phyloP scores from a whole-genome alignment of 1,140 invertebrate genomes.

The Semibalanus balanoides region DNA sequence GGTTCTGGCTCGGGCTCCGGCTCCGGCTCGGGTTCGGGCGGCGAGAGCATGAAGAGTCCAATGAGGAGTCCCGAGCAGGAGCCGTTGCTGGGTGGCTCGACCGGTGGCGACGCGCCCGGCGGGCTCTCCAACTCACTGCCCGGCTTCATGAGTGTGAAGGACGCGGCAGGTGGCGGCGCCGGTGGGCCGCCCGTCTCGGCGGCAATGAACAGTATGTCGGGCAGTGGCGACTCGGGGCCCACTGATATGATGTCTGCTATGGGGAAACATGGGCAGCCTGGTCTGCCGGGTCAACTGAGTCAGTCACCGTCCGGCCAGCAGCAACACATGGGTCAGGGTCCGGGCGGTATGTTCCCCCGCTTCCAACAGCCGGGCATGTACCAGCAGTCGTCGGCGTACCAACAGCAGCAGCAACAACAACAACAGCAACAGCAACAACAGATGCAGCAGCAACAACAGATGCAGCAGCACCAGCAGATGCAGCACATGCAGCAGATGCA shows the following conservation, averaged over 20 bases:
- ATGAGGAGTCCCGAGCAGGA: neutral
- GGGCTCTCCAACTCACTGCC: neutral
- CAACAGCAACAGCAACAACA: constrained; percentile 24
- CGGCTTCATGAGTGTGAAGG: neutral
- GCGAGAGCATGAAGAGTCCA: constrained; percentile 20
- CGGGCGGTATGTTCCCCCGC: neutral
- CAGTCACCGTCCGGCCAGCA: too few relatives aligned
- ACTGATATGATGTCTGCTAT: neutral
- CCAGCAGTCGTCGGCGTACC: neutral
- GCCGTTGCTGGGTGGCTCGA: neutral
- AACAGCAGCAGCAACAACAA: neutral
- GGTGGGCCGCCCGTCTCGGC: neutral
- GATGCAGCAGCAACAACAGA: constrained; percentile 12
- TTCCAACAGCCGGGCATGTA: neutral
- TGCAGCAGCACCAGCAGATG: constrained; percentile 7
- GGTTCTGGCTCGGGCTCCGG: constrained; percentile 5
- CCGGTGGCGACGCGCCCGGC: neutral
- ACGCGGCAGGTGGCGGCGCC: neutral
- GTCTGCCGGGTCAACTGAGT: too few relatives aligned
- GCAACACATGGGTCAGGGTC: too few relatives aligned
- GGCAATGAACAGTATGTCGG: neutral
- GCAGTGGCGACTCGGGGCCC: neutral
- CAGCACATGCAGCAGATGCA: constrained; percentile 26
- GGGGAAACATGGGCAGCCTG: neutral
- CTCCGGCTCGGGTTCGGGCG: constrained; percentile 18